A percentile compares a stretch with the other conserved stretches of the same genome.
These are phyloP conservation scores for Caenorhabditis becei DNA, from an alignment of 2,888 invertebrate species.

Conservation along the genomic window DNA sequence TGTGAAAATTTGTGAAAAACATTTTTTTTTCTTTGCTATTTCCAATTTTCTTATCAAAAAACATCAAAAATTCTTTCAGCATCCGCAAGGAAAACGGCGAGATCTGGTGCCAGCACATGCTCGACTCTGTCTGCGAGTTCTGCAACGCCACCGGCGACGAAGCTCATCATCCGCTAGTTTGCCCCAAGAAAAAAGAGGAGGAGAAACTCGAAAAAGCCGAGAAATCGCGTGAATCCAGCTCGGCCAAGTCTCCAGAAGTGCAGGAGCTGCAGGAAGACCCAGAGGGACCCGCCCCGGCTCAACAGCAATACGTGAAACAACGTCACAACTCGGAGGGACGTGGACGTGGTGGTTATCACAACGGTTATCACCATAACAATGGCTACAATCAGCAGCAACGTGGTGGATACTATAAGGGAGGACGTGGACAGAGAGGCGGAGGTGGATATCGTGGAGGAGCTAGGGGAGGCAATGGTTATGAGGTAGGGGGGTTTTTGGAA, in stretches of 20 bases:
- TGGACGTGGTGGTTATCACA: neutral
- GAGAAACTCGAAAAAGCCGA: constrained; percentile 29
- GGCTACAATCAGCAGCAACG: no score
- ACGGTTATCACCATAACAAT: neutral
- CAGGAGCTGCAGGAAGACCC: neutral
- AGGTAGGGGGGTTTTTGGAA: constrained; percentile 17
- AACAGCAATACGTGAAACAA: constrained; percentile 7
- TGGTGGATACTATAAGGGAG: constrained; percentile 7
- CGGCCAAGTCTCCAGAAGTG: no score
- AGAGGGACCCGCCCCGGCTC: no score
- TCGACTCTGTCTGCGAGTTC: constrained; percentile 23
- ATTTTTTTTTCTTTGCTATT: no score
- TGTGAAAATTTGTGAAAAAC: no score
- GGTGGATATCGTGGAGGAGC: constrained; percentile 21
- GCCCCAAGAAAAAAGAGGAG: constrained; percentile 51
- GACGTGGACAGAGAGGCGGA: constrained; percentile 9
- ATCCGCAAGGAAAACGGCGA: constrained; percentile 46
- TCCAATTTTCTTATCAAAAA: no score
- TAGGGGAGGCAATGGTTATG: constrained; percentile 7
- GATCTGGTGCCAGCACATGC: constrained; percentile 52
- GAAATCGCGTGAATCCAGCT: constrained; percentile 27
- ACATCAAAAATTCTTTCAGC: no score
- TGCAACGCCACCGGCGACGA: constrained; percentile 48
- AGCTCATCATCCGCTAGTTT: constrained; percentile 46
- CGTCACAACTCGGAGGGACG: constrained; percentile 39